phyloP scores from a whole-genome alignment of 2,113 vertebrate species.

The Chaetura pelagica region DNA sequence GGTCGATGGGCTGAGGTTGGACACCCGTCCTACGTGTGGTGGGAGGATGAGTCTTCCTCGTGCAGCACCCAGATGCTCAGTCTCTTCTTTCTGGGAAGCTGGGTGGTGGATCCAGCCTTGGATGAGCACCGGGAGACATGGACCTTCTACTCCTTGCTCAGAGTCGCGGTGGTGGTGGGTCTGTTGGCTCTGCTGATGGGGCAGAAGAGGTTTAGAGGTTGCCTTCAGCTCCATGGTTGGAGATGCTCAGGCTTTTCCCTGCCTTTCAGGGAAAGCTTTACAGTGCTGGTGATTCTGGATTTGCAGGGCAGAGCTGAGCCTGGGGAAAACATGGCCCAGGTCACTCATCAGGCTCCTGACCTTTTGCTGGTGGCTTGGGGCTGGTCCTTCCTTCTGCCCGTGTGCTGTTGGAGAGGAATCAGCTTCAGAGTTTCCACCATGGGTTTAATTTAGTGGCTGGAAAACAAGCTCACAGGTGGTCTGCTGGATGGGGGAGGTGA shows the following conservation, averaged over 20 bases:
- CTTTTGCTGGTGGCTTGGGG: background rate
- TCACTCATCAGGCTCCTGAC: background rate
- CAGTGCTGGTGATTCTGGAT: background rate
- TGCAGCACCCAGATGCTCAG: rapidly evolving
- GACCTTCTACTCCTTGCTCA: background rate
- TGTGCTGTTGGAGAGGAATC: rapidly evolving
- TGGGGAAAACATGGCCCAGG: background rate
- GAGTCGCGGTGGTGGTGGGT: background rate
- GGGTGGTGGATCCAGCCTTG: background rate
- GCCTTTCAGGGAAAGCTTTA: background rate
- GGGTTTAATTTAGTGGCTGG: background rate
- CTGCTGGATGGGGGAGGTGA: background rate
- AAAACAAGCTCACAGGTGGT: background rate
- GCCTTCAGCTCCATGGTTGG: background rate
- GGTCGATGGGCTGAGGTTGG: background rate
- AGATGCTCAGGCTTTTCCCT: background rate
- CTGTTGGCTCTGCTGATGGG: background rate
- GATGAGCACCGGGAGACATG: rapidly evolving
- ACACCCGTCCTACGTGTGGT: rapidly evolving
- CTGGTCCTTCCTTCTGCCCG: background rate
- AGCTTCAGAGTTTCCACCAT: background rate
- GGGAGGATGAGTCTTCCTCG: background rate
- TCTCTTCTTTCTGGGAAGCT: background rate
- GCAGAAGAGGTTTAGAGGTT: background rate
- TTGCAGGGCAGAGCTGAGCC: background rate